phyloP scores from a whole-genome alignment of 2,797 vertebrate genomes.

The Triplophysa yarkandensis region DNA sequence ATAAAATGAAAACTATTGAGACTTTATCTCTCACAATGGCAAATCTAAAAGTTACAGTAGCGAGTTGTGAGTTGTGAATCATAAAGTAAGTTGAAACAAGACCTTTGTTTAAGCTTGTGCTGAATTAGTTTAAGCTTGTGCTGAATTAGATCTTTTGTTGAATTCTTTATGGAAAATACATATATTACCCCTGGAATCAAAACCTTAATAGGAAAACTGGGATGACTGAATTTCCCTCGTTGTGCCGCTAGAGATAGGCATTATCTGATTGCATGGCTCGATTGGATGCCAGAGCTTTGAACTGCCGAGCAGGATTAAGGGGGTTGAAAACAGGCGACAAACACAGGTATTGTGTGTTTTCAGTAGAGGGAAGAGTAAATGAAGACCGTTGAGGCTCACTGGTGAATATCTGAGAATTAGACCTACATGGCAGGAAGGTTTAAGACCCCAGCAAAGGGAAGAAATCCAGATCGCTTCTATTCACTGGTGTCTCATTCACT shows the following conservation, averaged over 20 bases:
- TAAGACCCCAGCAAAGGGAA: neutral
- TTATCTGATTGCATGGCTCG: constrained; percentile 51
- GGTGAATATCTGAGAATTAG: constrained; percentile 14
- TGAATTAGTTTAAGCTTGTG: constrained; percentile 24
- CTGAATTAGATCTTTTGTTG: constrained; percentile 23
- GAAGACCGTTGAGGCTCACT: constrained; percentile 23
- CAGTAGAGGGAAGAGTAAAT: constrained; percentile 21
- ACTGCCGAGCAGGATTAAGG: constrained; percentile 42
- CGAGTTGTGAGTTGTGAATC: no score
- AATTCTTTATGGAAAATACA: constrained; percentile 31
- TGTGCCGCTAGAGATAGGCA: constrained; percentile 55
- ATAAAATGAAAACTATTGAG: no score
- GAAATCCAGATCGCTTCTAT: neutral
- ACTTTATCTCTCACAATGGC: no score
- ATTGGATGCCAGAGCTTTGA: constrained; percentile 37
- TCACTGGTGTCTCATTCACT: neutral
- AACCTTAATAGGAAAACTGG: constrained; percentile 55
- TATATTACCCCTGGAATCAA: constrained; percentile 47
- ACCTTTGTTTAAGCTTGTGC: neutral
- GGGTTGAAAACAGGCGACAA: constrained; percentile 11
- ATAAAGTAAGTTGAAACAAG: neutral
- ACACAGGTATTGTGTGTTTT: constrained; percentile 28
- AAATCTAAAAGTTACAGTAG: no score
- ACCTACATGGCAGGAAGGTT: neutral
- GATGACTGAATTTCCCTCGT: constrained; percentile 52